A percentile compares a stretch with the other conserved stretches of the same genome.
Evolutionary conservation across 2,113 vertebrate genomes (phyloP).

Genomic region (Ibidorhyncha struthersii): DNA sequence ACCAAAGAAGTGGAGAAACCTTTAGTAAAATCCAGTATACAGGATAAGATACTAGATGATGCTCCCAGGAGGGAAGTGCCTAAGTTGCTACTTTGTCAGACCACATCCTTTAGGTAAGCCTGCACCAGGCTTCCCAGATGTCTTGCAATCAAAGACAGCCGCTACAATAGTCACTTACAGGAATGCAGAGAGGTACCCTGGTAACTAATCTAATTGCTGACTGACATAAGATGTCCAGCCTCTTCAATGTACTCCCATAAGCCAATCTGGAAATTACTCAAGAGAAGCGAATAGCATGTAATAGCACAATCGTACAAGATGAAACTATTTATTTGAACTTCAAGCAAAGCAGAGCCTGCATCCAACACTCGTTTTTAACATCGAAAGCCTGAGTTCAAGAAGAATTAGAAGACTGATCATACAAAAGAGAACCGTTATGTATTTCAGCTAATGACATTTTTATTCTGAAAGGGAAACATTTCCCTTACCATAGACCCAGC

Average conservation of each 20-base stretch:
- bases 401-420: neutral
- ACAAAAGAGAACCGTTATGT: neutral
- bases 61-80: neutral
- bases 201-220: conserved; percentile 3
- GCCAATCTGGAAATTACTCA: neutral
- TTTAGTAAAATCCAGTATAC: neutral
- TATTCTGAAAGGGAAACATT: neutral
- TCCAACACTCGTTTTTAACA: neutral
- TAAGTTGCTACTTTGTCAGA: neutral
- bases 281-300: neutral
- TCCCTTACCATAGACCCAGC: neutral
- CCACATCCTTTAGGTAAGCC: neutral
- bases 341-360: neutral
- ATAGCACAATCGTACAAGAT: neutral
- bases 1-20: neutral
- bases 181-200: neutral
- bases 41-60: neutral
- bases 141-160: neutral
- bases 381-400: neutral
- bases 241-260: neutral
- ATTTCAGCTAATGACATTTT: neutral
- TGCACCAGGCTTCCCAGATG: neutral
- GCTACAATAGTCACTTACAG: neutral
- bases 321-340: neutral
- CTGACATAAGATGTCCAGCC: neutral